Evolutionary conservation across 2,888 invertebrate species (phyloP).

Genomic region (Drosophila siamana): DNA sequence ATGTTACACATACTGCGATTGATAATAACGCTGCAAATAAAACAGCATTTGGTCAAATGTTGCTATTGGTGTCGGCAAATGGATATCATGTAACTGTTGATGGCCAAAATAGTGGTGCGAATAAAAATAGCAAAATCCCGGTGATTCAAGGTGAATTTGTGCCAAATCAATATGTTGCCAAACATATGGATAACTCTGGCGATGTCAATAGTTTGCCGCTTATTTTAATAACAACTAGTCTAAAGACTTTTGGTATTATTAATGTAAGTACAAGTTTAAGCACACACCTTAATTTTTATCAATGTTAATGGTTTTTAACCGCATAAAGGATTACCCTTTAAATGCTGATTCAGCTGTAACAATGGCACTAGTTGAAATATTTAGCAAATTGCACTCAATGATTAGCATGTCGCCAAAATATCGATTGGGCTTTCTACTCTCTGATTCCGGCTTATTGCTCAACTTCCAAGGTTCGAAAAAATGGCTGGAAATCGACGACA

Average conservation of each 20-base stretch:
- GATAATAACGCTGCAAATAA: conserved; percentile 85
- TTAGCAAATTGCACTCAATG: conserved; percentile 93
- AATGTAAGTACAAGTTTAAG: conserved; percentile 89
- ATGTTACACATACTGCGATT: conserved; percentile 87
- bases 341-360: conserved; percentile 96
- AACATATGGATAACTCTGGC: conserved; percentile 85
- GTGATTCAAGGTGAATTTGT: conserved; percentile 94
- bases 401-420: conserved; percentile 90
- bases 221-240: conserved; percentile 96
- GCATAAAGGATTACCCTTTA: conserved; percentile 91
- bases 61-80: conserved; percentile 95
- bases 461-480: conserved; percentile 98
- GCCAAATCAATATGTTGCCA: conserved; percentile 77
- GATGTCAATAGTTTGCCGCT: conserved; percentile 90
- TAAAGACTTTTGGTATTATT: conserved; percentile 95
- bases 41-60: conserved; percentile 93
- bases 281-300: too few relatives aligned
- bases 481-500: conserved; percentile 91
- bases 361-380: conserved; percentile 93
- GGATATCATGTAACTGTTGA: conserved; percentile 96
- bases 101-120: conserved; percentile 89
- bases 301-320: too few relatives aligned
- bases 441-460: conserved; percentile 94
- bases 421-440: conserved; percentile 94
- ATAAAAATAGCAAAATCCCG: conserved; percentile 93